Base-by-base conservation (phyloP, 2,797 vertebrate species). In the Amblyopsis hoosieri region DNA sequence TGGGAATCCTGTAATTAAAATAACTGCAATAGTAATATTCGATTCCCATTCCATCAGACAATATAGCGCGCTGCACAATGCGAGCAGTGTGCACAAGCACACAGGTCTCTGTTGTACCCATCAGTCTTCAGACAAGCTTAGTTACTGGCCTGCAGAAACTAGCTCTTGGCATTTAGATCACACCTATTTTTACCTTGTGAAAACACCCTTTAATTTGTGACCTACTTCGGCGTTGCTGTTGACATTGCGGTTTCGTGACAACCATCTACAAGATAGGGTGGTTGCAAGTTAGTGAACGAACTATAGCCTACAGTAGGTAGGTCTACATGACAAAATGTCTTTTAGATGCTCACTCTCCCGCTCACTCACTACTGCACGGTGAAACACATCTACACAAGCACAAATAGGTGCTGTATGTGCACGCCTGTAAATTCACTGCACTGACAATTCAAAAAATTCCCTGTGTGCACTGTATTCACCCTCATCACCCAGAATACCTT, bases 81-180 rank as follows among this genome's bases (percentile, higher is more conserved):
- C 82, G 78, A 71, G 64, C 50, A 62, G 78, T 54, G 53, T 74
- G 79, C 80, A 77, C 74, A 74, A 84, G 83, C 80, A 85, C 81
- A 79, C 78, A 80, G 80, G 79, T 74, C 73, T 69, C 80, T 78
- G 76, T 73, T 84, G 79, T 76, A 82, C 85, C 80, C 75, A 79
- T 72, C 79, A 81, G 78, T 85, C 74, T 78, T 84, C 79, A 82
- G 77, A 84, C 79, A 77, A 90, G 86, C 82, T 89, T 68, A 82
- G 89, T 91, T 87, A 83, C 92, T 91, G 91, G 89, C 91, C 91
- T 85, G 91, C 93, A 92, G 91, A 80, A 93, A 91, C 89, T 78
- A 78, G 80, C 76, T 76, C 85, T 76, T 78, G 81, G 70, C 83
- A 73, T 69, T 60, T 62, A 49, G 85, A 75, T 79, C 78, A 86